Percentiles rank a stretch among this genome's conserved stretches.
These are phyloP conservation scores for Zosterops lateralis DNA, from an alignment of 2,113 vertebrate species.

Conservation along the genomic window DNA sequence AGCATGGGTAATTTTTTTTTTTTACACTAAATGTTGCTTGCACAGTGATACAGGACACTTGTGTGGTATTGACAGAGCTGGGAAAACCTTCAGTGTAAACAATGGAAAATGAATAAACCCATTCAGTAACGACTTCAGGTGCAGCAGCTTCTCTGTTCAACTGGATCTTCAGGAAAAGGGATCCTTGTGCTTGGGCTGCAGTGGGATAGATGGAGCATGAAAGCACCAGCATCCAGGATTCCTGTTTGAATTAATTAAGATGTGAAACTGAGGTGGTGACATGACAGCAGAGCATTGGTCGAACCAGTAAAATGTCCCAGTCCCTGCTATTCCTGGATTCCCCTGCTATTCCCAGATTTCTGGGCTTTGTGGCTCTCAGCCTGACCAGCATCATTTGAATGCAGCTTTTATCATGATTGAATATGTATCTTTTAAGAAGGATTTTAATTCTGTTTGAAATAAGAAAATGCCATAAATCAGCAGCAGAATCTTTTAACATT, in stretches of 20 bases:
- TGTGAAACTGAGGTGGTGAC: background rate
- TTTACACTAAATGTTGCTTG: background rate
- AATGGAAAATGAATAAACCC: background rate
- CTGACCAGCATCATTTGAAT: background rate
- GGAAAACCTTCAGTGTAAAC: background rate
- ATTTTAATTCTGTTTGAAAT: conserved; percentile 59
- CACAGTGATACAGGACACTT: background rate
- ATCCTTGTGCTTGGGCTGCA: background rate
- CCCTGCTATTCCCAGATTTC: background rate
- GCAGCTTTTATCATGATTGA: background rate
- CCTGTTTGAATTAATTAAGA: background rate
- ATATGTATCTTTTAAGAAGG: conserved; percentile 36
- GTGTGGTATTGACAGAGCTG: background rate
- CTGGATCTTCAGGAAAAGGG: background rate
- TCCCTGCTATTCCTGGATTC: background rate
- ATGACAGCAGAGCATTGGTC: rapidly evolving
- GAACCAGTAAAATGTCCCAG: background rate
- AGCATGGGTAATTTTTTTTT: background rate
- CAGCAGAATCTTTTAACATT: conserved; percentile 80
- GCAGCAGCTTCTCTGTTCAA: background rate
- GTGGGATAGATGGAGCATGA: background rate
- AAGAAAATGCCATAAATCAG: conserved; percentile 73
- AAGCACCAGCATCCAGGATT: background rate
- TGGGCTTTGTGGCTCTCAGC: background rate
- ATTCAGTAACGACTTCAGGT: background rate